Evolutionary conservation across 2,113 vertebrate genomes (phyloP).

Genomic region (Callorhinus ursinus): DNA sequence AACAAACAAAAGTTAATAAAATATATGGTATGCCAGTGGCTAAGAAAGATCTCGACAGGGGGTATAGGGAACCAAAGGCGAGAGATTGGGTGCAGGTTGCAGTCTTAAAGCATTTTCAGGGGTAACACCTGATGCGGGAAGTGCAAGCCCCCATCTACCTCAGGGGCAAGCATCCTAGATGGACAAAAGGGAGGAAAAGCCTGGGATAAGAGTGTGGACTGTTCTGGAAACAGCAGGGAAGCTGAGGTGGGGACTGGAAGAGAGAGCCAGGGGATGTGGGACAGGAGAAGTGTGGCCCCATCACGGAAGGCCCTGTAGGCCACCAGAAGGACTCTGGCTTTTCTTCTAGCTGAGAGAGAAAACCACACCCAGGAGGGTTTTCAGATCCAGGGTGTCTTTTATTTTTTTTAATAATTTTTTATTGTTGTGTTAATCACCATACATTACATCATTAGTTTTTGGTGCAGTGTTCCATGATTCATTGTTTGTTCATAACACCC

Average conservation of each 20-base stretch:
- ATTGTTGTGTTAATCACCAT: too few relatives aligned
- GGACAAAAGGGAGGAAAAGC: not conserved
- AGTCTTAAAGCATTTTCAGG: not conserved
- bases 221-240: not conserved
- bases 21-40: too few relatives aligned
- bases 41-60: not conserved
- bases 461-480: too few relatives aligned
- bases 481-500: too few relatives aligned
- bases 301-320: not conserved
- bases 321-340: not conserved
- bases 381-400: not conserved
- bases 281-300: not conserved
- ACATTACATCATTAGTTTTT: too few relatives aligned
- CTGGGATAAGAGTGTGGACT: not conserved
- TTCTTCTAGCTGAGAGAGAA: not conserved
- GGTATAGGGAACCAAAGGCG: not conserved
- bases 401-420: too few relatives aligned
- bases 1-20: not conserved
- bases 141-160: fast-evolving
- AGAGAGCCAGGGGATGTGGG: not conserved
- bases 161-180: not conserved
- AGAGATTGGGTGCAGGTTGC: not conserved
- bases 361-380: not conserved
- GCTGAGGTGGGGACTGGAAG: not conserved
- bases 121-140: not conserved